Percentiles rank a stretch among this genome's conserved stretches.
phyloP scores from a whole-genome alignment of 2,797 vertebrate species.

The Amazonetta brasiliensis region DNA sequence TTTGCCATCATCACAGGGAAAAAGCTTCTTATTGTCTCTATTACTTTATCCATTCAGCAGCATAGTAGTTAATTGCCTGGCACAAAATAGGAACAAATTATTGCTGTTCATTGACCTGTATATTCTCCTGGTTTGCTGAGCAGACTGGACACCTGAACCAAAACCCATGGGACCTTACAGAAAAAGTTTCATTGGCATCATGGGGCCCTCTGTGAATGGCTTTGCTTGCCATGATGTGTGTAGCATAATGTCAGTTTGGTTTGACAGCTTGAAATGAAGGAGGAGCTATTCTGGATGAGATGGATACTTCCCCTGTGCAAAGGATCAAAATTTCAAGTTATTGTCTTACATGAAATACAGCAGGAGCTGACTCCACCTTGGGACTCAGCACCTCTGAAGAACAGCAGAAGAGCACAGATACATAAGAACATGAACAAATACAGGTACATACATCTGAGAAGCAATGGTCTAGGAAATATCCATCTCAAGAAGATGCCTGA shows the following conservation, averaged over 20 bases:
- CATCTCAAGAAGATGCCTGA: background rate
- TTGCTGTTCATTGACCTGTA: background rate
- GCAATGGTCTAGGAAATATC: background rate
- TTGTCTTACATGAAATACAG: background rate
- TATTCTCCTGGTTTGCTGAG: background rate
- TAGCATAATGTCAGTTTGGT: background rate
- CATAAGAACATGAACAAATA: background rate
- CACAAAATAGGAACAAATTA: background rate
- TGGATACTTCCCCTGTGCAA: background rate
- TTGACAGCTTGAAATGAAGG: background rate
- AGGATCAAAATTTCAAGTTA: background rate
- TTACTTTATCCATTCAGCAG: background rate
- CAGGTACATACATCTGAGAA: background rate
- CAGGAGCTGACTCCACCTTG: background rate
- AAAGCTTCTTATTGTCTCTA: background rate
- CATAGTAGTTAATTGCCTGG: background rate
- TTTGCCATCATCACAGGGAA: background rate
- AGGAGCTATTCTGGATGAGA: background rate
- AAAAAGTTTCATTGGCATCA: background rate
- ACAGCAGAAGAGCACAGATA: background rate
- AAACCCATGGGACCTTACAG: background rate
- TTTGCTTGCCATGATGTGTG: accelerated
- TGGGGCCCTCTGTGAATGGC: background rate
- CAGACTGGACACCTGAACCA: background rate
- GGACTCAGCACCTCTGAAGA: background rate